These are phyloP conservation scores for Cepphus grylle DNA, from an alignment of 2,113 vertebrate species.

Conservation along the genomic window DNA sequence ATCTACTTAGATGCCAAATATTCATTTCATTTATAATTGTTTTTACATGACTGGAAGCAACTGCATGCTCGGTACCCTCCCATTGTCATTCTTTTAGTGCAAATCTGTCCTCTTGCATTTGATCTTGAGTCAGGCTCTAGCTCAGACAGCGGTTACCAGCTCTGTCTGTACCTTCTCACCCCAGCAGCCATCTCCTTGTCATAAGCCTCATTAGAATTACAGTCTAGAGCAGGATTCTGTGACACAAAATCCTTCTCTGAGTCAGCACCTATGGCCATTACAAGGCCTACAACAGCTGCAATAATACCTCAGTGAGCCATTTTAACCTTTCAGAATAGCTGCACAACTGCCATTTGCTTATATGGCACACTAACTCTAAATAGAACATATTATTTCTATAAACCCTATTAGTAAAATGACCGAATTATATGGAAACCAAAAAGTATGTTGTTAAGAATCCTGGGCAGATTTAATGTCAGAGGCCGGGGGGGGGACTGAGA, in stretches of 20 bases:
- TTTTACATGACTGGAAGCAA: neutral
- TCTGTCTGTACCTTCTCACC: neutral
- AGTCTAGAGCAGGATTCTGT: conserved; percentile 5
- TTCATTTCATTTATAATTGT: neutral
- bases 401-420: conserved; percentile 55
- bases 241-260: conserved; percentile 22
- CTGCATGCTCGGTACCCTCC: neutral
- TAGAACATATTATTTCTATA: conserved; percentile 50
- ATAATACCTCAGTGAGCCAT: conserved; percentile 54
- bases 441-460: neutral
- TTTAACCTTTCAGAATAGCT: conserved; percentile 27
- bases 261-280: conserved; percentile 53
- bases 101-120: neutral
- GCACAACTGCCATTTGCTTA: conserved; percentile 60
- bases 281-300: conserved; percentile 66
- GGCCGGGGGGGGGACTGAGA: neutral
- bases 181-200: neutral
- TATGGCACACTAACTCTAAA: conserved; percentile 51
- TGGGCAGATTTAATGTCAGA: neutral
- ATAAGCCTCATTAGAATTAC: neutral
- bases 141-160: neutral
- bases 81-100: neutral
- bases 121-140: neutral
- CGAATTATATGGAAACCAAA: conserved; percentile 8
- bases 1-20: neutral